These are phyloP conservation scores for Cichlasoma orientale DNA, from an alignment of 2,797 vertebrate genomes.

Conservation along the genomic window DNA sequence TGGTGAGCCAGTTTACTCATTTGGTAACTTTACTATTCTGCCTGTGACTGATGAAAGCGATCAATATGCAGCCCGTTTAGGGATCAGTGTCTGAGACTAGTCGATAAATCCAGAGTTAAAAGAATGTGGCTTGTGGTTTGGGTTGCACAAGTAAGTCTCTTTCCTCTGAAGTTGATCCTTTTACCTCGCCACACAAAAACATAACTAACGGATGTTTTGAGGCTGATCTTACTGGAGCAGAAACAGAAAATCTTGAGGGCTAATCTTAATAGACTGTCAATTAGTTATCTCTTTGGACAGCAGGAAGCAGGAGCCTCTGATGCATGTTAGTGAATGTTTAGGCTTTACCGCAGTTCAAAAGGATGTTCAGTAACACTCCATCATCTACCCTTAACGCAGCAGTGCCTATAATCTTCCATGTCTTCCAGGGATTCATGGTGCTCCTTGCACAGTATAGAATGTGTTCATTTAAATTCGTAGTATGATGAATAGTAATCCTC, in stretches of 20 bases:
- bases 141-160: conserved; percentile 18
- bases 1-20: conserved; percentile 17
- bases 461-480: conserved; percentile 46
- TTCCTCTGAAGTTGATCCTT: conserved; percentile 17
- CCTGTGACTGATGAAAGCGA: conserved; percentile 31
- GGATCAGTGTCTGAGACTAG: conserved; percentile 29
- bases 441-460: background rate
- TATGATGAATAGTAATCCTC: conserved; percentile 60
- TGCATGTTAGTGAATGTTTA: conserved; percentile 22
- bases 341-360: conserved; percentile 24
- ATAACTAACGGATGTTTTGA: background rate
- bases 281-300: background rate
- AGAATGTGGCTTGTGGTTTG: conserved; percentile 25
- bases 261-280: conserved; percentile 10
- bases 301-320: conserved; percentile 4
- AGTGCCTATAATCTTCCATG: conserved; percentile 14
- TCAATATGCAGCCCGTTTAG: conserved; percentile 33
- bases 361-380: conserved; percentile 12
- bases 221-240: background rate
- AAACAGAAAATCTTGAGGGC: background rate
- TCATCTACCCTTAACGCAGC: conserved; percentile 16
- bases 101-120: conserved; percentile 41
- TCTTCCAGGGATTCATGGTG: conserved; percentile 15
- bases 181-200: conserved; percentile 18
- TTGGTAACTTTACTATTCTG: conserved; percentile 25